phyloP scores from a whole-genome alignment of 1,140 invertebrate species.

The Archivesica marissinica region DNA sequence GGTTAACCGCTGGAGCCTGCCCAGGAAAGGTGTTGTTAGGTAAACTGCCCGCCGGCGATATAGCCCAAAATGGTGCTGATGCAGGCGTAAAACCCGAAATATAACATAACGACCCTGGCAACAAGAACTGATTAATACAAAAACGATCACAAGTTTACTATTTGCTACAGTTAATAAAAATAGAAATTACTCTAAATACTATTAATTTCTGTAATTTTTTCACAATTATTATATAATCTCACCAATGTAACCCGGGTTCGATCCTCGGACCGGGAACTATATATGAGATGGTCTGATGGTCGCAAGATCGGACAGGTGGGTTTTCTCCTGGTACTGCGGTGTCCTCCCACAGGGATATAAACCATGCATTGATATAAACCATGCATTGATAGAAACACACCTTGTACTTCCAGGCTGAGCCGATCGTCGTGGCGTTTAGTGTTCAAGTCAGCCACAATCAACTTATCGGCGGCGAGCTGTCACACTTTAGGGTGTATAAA shows the following conservation, averaged over 20 bases:
- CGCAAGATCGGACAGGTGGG: background rate
- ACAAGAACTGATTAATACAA: too few species aligned
- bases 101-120: too few species aligned
- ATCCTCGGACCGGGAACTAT: background rate
- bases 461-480: background rate
- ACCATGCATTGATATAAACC: background rate
- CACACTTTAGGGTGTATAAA: background rate
- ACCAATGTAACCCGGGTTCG: background rate
- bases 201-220: too few species aligned
- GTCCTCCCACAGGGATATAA: background rate
- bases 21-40: too few species aligned
- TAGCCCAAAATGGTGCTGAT: too few species aligned
- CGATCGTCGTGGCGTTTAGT: background rate
- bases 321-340: background rate
- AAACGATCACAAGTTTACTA: too few species aligned
- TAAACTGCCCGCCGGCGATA: too few species aligned
- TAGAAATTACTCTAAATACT: too few species aligned
- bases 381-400: background rate
- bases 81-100: too few species aligned
- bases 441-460: background rate
- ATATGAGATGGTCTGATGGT: background rate
- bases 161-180: too few species aligned
- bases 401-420: background rate
- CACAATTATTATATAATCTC: background rate
- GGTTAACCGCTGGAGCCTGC: too few species aligned